phyloP scores from a whole-genome alignment of 1,140 invertebrate species.

The Oryctes rhinoceros region DNA sequence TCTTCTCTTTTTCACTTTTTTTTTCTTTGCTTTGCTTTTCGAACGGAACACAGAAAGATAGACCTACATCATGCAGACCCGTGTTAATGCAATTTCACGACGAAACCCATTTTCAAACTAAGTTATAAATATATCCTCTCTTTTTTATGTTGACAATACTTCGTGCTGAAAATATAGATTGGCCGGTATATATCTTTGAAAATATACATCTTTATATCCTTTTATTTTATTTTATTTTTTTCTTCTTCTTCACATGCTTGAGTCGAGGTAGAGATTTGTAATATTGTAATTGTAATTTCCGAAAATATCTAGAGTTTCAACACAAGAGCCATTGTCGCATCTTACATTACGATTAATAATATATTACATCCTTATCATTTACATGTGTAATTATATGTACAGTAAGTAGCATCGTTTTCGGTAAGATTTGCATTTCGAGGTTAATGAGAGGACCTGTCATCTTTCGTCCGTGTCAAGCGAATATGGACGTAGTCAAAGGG shows the following conservation, averaged over 20 bases:
- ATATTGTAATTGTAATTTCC: not conserved
- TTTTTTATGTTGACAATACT: constrained; percentile 22
- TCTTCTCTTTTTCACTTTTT: constrained; percentile 15
- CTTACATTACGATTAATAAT: constrained; percentile 41
- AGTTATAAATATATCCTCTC: constrained; percentile 43
- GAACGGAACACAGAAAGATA: constrained; percentile 24
- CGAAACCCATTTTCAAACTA: constrained; percentile 42
- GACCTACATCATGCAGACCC: constrained; percentile 33
- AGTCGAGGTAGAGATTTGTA: constrained; percentile 32
- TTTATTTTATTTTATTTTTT: not conserved
- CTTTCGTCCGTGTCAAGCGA: not conserved
- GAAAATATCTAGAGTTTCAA: constrained; percentile 4
- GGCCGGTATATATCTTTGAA: constrained; percentile 42
- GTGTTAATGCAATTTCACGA: constrained; percentile 35
- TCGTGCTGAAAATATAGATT: constrained; percentile 22
- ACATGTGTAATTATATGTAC: constrained; percentile 41
- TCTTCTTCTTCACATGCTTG: not conserved
- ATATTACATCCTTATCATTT: constrained; percentile 38
- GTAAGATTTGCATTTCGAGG: not conserved
- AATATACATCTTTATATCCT: constrained; percentile 15
- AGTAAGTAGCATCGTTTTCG: constrained; percentile 28
- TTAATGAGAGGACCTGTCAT: too few species aligned
- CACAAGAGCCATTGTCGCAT: constrained; percentile 37
- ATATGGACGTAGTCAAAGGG: too few species aligned
- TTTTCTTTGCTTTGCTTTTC: too few species aligned